Evolutionary conservation across 2,113 vertebrate genomes (phyloP), one percentile per base, ranked within the genome.

Genomic region (Catharus bicknelli): DNA sequence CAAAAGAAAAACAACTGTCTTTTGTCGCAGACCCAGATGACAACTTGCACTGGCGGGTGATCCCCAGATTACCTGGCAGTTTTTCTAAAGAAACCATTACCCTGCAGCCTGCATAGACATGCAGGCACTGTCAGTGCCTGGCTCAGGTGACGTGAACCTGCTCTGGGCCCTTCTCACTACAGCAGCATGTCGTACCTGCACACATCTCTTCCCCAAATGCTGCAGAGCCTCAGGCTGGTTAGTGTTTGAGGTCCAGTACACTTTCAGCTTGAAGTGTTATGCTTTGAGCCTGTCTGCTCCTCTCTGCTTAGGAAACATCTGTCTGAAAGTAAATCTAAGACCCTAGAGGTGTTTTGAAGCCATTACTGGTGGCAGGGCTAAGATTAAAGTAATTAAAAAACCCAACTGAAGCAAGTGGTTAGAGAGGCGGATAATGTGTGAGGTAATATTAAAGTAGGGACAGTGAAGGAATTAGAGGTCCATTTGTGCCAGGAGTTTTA

Each of bases 301-400:
- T 82, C 42, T n/a, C 73, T 90, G 74, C 51, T 53, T 81, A 91
- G 83, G 88, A 82, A 94, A 94, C 87, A 96, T 93, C 88, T 96
- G 74, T 95, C 78, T 93, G 54, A 93, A 89, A 95, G 82, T 87
- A 96, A 95, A 95, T 95, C 67, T 90, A 88, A 81, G 92, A 80
- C 48, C 81, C 63, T 91, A 54, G 82, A 81, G 88, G 74, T 69
- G 72, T 96, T 96, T 95, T 95, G 83, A 96, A 96, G 82, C 83
- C 78, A 87, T 96, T 95, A 90, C 73, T 30, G 85, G 51, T 94
- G 90, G 72, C 75, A 92, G 61, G 77, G 74, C 86, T 87, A 83
- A 96, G 95, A 95, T 90, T 90, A 90, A 90, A 95, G 85, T 86
- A 94, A 94, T 85, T 94, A 84, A 92, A 92, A 84, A 94, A 21